Evolutionary conservation across 2,113 vertebrate species (phyloP).

Genomic region (Callipepla squamata): DNA sequence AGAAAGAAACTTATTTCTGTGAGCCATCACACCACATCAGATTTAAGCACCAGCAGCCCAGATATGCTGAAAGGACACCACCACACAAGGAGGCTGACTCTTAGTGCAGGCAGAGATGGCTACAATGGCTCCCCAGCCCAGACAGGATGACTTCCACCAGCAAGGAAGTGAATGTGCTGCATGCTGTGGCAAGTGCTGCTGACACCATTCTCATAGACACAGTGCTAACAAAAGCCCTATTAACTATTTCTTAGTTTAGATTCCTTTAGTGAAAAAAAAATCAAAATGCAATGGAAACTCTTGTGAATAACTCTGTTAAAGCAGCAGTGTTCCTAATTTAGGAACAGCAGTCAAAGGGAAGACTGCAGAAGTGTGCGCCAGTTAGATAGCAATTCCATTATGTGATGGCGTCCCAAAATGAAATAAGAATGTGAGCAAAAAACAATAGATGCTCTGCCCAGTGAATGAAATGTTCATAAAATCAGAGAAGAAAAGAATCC

Average conservation of each 20-base stretch:
- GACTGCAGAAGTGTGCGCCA: not conserved
- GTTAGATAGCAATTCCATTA: not conserved
- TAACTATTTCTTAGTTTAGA: conserved; percentile 32
- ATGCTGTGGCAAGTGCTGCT: not conserved
- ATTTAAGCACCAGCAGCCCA: not conserved
- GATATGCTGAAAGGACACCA: not conserved
- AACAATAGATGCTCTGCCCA: not conserved
- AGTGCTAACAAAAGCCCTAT: not conserved
- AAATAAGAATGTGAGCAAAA: not conserved
- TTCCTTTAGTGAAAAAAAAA: conserved; percentile 50
- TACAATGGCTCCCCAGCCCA: not conserved
- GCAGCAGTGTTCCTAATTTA: not conserved
- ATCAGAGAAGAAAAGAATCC: not conserved
- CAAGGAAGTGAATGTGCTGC: not conserved
- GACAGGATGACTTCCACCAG: not conserved
- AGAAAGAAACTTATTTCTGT: not conserved
- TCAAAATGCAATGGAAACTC: not conserved
- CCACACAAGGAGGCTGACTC: not conserved
- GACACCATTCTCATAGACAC: not conserved
- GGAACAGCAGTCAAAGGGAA: not conserved
- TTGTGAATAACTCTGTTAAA: not conserved
- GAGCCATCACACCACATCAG: not conserved
- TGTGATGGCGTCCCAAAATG: not conserved
- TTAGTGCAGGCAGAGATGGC: not conserved
- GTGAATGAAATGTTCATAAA: not conserved